phyloP scores from a whole-genome alignment of 2,888 invertebrate species.

The Limnephilus lunatus region DNA sequence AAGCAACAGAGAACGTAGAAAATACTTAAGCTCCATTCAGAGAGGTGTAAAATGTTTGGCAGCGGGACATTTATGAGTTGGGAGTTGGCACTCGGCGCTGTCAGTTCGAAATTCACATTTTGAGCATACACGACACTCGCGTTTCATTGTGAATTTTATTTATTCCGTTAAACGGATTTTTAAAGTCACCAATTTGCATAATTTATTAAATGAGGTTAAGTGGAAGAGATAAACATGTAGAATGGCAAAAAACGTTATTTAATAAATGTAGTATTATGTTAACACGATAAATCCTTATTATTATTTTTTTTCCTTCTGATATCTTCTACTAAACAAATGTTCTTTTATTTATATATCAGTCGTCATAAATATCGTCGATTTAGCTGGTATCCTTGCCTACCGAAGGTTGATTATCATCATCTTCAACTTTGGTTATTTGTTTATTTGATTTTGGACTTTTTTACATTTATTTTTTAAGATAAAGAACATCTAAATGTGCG shows the following conservation, averaged over 20 bases:
- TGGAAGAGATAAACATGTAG: background rate
- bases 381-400: too few relatives aligned
- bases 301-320: background rate
- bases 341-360: too few relatives aligned
- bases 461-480: too few relatives aligned
- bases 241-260: background rate
- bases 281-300: background rate
- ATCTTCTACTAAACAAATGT: too few relatives aligned
- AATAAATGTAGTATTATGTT: background rate
- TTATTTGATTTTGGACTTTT: too few relatives aligned
- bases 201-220: background rate
- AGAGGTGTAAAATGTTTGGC: background rate
- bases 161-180: background rate
- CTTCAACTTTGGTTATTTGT: too few relatives aligned
- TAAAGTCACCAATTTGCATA: background rate
- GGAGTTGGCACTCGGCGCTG: background rate
- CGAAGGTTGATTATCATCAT: too few relatives aligned
- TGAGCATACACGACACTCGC: background rate
- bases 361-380: too few relatives aligned
- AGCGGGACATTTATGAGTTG: background rate
- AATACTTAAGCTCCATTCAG: background rate
- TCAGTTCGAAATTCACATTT: background rate
- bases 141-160: background rate
- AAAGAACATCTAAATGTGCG: too few relatives aligned
- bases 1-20: background rate